Base-by-base conservation (phyloP, 1,140 invertebrate species). In the Neuroterus valhalla region DNA sequence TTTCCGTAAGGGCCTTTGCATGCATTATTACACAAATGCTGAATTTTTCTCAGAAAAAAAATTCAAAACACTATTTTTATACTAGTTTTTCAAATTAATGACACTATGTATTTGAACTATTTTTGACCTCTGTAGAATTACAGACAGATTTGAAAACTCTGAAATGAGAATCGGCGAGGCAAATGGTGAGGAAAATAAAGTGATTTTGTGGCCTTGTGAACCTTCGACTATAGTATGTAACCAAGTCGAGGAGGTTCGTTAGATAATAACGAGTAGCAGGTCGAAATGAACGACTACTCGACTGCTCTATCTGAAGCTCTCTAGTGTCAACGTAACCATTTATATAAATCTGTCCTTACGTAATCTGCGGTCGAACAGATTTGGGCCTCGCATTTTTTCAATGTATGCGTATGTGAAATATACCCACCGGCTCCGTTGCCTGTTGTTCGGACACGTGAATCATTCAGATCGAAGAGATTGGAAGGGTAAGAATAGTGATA, bases 321-420 rank as follows among this genome's bases (percentile, higher is more conserved):
- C 81, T 84, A 80, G 87, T 90, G 88, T 90, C 88, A 90, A 90
- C 88, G 89, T 90, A 89, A 90, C 88, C 88, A 90, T 89, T 90
- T 90, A 89, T 89, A 90, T 90, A 90, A 90, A 90, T 89, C 86
- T 86, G 87, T 85, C 85, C 82, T 89, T 89, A 86, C 85, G 85
- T 85, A 90, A 89, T 85, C 78, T 75, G 74, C 81, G 75, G 81
- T 77, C 80, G 79, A 82, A 84, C 84, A 87, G 82, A 86, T 86
- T 86, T 79, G 82, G 85, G 78, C 79, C 76, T 76, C 70, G 26
- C 70, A 19, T 75, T 72, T 74, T 44, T 72, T 17, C 42, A 73
- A 75, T 71, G 72, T 76, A 72, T 62, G 75, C 75, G 75, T n/a
- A n/a, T n/a, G n/a, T n/a, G n/a, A n/a, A n/a, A 76, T 76, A 79